phyloP scores from a whole-genome alignment of 53 echinoderm and acorn worm species.

The Astropecten irregularis region DNA sequence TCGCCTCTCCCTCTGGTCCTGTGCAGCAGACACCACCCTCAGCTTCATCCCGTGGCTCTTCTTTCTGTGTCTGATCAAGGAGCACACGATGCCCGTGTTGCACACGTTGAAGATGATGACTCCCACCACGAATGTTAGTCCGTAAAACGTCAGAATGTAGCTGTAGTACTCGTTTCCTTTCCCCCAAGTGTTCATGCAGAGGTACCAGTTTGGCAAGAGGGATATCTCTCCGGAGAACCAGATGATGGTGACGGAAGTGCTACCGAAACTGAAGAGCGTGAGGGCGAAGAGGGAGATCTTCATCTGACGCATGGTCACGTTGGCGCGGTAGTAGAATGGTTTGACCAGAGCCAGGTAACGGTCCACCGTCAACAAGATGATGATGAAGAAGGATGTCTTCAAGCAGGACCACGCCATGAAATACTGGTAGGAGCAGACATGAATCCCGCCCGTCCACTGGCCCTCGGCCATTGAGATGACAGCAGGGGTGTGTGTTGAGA shows the following conservation, averaged over 20 bases:
- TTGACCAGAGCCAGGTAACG: slow-evolving; percentile 70
- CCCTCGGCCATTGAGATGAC: slow-evolving; percentile 45
- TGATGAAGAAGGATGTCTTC: slow-evolving; percentile 74
- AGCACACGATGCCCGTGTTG: slow-evolving; percentile 55
- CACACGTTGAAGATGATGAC: slow-evolving; percentile 62
- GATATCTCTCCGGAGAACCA: slow-evolving; percentile 47
- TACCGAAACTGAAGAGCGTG: slow-evolving; percentile 64
- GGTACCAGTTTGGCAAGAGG: slow-evolving; percentile 67
- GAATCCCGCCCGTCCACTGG: slow-evolving; percentile 55
- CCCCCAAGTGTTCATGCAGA: slow-evolving; percentile 72
- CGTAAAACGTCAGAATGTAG: slow-evolving; percentile 60
- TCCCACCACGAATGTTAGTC: slow-evolving; percentile 52
- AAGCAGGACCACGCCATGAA: slow-evolving; percentile 75
- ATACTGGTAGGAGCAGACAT: slow-evolving; percentile 70
- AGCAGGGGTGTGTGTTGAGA: slow-evolving; percentile 41
- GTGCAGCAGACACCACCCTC: background rate
- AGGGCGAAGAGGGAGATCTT: background rate
- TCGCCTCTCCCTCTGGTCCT: slow-evolving; percentile 54
- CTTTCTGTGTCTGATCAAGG: slow-evolving; percentile 21
- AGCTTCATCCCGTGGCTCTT: background rate
- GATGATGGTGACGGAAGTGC: slow-evolving; percentile 67
- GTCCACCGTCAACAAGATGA: slow-evolving; percentile 67
- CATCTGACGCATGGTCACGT: slow-evolving; percentile 17
- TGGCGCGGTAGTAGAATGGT: slow-evolving; percentile 65
- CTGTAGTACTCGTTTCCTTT: slow-evolving; percentile 56